Evolutionary conservation across 2,888 invertebrate genomes (phyloP).

Genomic region (Phasia obesa): DNA sequence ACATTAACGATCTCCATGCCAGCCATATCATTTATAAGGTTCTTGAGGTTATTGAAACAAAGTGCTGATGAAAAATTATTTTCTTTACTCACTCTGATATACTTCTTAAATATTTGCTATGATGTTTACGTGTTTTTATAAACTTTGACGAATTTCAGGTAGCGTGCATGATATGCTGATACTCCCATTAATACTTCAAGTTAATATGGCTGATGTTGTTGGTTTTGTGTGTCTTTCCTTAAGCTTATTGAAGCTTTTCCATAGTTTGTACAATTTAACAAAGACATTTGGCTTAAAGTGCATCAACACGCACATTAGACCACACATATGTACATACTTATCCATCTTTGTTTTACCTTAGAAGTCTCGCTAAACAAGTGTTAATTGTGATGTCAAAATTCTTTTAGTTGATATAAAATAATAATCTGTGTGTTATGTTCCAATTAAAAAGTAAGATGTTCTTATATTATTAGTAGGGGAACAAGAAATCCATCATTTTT

Average conservation of each 20-base stretch:
- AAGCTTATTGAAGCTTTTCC: slow-evolving; percentile 48
- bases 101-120: not conserved
- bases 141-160: slow-evolving; percentile 11
- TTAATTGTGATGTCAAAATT: not conserved
- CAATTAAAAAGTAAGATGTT: too few relatives aligned
- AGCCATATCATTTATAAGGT: slow-evolving; percentile 42
- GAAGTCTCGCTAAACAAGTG: not conserved
- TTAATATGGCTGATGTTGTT: not conserved
- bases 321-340: too few relatives aligned
- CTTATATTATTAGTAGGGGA: too few relatives aligned
- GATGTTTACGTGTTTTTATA: slow-evolving; percentile 1
- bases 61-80: slow-evolving; percentile 49
- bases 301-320: not conserved
- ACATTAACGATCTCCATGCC: slow-evolving; percentile 38
- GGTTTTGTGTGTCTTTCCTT: slow-evolving; percentile 20
- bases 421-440: not conserved
- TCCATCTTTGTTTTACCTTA: too few relatives aligned
- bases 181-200: not conserved
- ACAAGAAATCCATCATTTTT: too few relatives aligned
- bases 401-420: not conserved
- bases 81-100: not conserved
- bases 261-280: slow-evolving; percentile 43
- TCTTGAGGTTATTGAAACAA: slow-evolving; percentile 54
- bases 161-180: not conserved
- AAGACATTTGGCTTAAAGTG: slow-evolving; percentile 25